Conservation (phyloP, 2,888 invertebrate genomes). For the Cheilosia vernalis region DNA sequence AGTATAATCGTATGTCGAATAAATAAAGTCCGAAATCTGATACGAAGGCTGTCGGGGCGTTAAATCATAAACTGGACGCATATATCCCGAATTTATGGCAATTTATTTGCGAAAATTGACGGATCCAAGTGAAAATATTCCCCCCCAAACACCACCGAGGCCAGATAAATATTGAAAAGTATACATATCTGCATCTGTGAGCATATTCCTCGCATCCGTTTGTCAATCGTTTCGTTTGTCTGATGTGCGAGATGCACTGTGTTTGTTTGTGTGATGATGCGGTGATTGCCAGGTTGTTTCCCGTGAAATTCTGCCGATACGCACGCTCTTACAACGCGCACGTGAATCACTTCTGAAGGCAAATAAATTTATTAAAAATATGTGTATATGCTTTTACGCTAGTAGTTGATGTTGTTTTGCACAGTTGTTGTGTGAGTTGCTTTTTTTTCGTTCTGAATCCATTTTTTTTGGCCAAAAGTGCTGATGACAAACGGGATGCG, state of each 20-base stretch:
- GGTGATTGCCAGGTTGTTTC: constrained; percentile 69
- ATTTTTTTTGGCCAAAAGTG: constrained; percentile 53
- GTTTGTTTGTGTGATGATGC: constrained; percentile 25
- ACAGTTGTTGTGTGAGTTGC: neutral
- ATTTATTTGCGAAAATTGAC: constrained; percentile 74
- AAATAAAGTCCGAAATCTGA: constrained; percentile 71
- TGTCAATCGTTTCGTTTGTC: constrained; percentile 59
- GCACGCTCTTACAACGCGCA: constrained; percentile 68
- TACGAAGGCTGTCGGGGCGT: constrained; percentile 56
- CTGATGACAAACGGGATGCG: constrained; percentile 9
- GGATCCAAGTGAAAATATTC: constrained; percentile 67
- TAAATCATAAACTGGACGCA: constrained; percentile 73
- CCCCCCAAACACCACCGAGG: neutral
- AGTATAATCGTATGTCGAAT: constrained; percentile 21
- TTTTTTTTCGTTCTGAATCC: constrained; percentile 36
- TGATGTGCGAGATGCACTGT: constrained; percentile 17
- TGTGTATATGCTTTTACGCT: constrained; percentile 64
- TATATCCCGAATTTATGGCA: constrained; percentile 71
- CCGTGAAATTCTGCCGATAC: constrained; percentile 63
- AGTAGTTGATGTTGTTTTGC: constrained; percentile 50
- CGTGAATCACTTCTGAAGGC: constrained; percentile 75
- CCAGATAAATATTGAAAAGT: neutral
- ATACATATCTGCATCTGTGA: constrained; percentile 17
- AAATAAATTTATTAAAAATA: constrained; percentile 74
- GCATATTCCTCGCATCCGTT: constrained; percentile 42